Conservation (phyloP, 2,113 vertebrate genomes). For the Paramormyrops kingsleyae region DNA sequence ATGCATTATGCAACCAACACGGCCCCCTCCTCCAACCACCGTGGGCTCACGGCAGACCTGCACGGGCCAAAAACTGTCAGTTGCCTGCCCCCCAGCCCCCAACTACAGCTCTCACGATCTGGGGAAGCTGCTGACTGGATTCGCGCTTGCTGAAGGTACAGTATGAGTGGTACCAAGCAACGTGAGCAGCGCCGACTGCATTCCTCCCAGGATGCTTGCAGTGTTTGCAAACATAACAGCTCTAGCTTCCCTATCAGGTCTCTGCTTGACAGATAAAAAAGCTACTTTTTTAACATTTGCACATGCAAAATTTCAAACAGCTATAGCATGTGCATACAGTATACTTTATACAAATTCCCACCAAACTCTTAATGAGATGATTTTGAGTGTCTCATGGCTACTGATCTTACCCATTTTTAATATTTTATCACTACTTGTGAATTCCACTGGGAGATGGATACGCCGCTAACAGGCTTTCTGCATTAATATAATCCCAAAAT, state of each 20-base stretch:
- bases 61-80: neutral
- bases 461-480: slow-evolving; percentile 1
- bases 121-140: neutral
- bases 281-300: neutral
- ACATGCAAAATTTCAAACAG: neutral
- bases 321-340: neutral
- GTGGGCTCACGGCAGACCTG: neutral
- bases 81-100: neutral
- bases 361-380: neutral
- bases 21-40: neutral
- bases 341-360: neutral
- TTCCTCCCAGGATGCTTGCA: neutral
- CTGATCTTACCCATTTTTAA: neutral
- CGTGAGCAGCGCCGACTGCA: neutral
- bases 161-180: neutral
- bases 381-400: neutral
- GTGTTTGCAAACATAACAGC: neutral
- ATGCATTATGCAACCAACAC: neutral
- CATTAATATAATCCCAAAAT: slow-evolving; percentile 8
- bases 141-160: neutral
- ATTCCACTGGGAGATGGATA: neutral
- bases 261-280: neutral
- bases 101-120: neutral
- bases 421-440: neutral
- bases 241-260: neutral